A percentile compares a stretch with the other conserved stretches of the same genome.
These are phyloP conservation scores for Picus viridis DNA, from an alignment of 2,797 vertebrate genomes.

Conservation along the genomic window DNA sequence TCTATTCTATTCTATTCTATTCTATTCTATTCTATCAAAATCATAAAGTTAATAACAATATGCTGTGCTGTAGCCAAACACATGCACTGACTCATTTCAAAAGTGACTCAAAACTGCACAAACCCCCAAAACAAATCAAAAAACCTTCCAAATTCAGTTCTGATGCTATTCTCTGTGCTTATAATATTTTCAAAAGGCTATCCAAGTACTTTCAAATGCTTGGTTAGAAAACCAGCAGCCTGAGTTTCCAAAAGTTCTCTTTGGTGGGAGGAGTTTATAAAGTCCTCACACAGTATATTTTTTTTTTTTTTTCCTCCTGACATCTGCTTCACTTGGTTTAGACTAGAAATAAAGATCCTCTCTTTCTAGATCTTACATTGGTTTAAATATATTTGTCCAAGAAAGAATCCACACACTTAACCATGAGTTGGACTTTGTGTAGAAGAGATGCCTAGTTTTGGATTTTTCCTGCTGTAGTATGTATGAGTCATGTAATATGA, in stretches of 20 bases:
- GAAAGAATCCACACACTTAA: neutral
- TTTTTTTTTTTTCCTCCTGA: neutral
- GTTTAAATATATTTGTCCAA: neutral
- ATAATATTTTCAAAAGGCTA: neutral
- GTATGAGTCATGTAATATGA: neutral
- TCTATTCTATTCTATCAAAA: neutral
- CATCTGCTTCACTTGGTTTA: neutral
- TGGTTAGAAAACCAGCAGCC: neutral
- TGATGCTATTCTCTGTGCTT: neutral
- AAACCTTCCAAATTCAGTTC: neutral
- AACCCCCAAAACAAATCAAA: neutral
- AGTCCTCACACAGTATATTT: neutral
- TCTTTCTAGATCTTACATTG: neutral
- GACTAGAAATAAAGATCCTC: neutral
- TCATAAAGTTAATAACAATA: neutral
- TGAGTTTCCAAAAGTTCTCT: neutral
- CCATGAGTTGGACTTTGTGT: neutral
- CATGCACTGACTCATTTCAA: neutral
- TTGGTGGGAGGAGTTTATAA: neutral
- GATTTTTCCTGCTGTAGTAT: neutral
- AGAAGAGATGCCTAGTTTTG: neutral
- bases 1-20: too few species aligned
- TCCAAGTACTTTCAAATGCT: neutral
- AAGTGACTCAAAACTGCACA: neutral
- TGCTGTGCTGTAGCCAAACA: neutral